Base-by-base conservation (phyloP, 1,140 invertebrate species). In the Cyrtorhinus lividipennis region DNA sequence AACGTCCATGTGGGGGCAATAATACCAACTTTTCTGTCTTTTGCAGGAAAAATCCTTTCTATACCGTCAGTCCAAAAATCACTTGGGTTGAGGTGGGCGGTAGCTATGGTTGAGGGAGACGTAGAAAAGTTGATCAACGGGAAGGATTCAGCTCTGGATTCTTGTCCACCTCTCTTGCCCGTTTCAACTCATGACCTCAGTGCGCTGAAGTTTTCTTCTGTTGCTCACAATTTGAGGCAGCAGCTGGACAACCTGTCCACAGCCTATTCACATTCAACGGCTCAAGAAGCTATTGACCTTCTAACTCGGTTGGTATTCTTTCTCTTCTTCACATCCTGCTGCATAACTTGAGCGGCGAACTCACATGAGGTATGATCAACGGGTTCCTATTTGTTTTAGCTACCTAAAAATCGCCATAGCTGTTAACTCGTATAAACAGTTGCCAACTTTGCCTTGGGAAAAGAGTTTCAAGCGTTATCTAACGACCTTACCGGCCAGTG, bases 381-480 rank as follows among this genome's bases (percentile, higher is more conserved):
- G n/a, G n/a, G n/a, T n/a, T n/a, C n/a, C n/a, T n/a, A n/a, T n/a
- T n/a, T n/a, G n/a, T n/a, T n/a, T n/a, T n/a, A n/a, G n/a, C n/a
- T n/a, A n/a, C n/a, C n/a, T n/a, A n/a, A n/a, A n/a, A n/a, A n/a
- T n/a, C n/a, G n/a, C n/a, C n/a, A n/a, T n/a, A n/a, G n/a, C n/a
- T n/a, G n/a, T n/a, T n/a, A n/a, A n/a, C n/a, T n/a, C n/a, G n/a
- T n/a, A n/a, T n/a, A n/a, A n/a, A n/a, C n/a, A n/a, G n/a, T n/a
- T n/a, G n/a, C n/a, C n/a, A n/a, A n/a, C n/a, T 26, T 46, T 83
- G 62, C 77, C 79, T 18, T 85, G 83, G 83, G 75, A 78, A 66
- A 72, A 76, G 62, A 77, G 77, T 13, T 79, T 81, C 20, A 68
- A 72, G 20, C 74, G 80, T 44, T 85, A 82, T 69, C 71, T 85